phyloP scores from a whole-genome alignment of 92 coral and sea anemone genomes.

The Actinostola sp. region DNA sequence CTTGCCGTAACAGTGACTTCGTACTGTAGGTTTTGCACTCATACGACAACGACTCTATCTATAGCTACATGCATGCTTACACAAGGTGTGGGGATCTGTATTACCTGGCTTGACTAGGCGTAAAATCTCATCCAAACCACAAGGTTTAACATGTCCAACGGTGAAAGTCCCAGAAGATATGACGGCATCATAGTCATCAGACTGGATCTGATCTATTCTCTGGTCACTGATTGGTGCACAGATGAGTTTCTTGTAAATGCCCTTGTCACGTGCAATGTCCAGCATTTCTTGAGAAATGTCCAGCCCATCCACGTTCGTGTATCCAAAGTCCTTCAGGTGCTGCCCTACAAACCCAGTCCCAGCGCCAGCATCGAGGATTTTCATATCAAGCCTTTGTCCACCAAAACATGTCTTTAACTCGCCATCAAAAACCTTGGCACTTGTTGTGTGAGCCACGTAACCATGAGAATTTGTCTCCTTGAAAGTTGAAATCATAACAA shows the following conservation, averaged over 20 bases:
- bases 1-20: too few species aligned
- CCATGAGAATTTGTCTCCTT: constrained; percentile 49
- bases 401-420: constrained; percentile 21
- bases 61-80: too few species aligned
- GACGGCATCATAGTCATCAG: constrained; percentile 52
- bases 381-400: constrained; percentile 1
- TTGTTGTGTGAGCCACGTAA: constrained; percentile 44
- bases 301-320: constrained; percentile 60
- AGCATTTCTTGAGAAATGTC: constrained; percentile 72
- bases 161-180: constrained; percentile 48
- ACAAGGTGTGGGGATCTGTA: too few species aligned
- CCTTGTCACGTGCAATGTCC: constrained; percentile 36
- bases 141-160: constrained; percentile 55
- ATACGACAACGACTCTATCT: too few species aligned
- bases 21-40: neutral
- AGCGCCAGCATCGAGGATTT: constrained; percentile 67
- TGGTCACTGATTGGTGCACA: constrained; percentile 58
- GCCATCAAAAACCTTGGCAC: constrained; percentile 37
- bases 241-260: too few species aligned
- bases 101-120: constrained; percentile 66
- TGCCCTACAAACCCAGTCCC: constrained; percentile 69
- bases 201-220: constrained; percentile 41
- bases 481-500: too few species aligned
- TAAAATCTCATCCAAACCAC: constrained; percentile 44
- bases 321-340: constrained; percentile 54